A percentile compares a stretch with the other conserved stretches of the same genome.
These are phyloP conservation scores for Hirtodrosophila cameraria DNA, from an alignment of 2,888 invertebrate species.

Conservation along the genomic window DNA sequence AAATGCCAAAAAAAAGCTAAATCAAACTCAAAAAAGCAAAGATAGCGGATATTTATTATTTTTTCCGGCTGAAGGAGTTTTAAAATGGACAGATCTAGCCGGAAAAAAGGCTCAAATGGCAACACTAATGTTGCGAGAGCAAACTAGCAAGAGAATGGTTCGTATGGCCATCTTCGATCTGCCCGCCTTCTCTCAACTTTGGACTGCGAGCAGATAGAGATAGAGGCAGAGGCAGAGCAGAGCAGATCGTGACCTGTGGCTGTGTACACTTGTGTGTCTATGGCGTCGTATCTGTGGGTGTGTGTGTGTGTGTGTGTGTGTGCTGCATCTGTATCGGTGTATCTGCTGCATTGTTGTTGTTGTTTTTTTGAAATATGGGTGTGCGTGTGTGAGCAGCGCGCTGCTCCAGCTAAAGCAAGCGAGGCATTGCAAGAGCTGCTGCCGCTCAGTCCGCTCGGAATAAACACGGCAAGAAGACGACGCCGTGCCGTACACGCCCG, in stretches of 20 bases:
- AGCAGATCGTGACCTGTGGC: constrained; percentile 58
- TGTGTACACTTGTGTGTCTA: constrained; percentile 48
- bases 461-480: constrained; percentile 65
- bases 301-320: constrained; percentile 4
- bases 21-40: too few species aligned
- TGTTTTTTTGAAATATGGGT: constrained; percentile 31
- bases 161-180: constrained; percentile 65
- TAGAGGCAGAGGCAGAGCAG: constrained; percentile 7
- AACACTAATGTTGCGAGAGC: constrained; percentile 18
- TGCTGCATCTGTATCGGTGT: constrained; percentile 10
- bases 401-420: constrained; percentile 67
- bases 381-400: constrained; percentile 43
- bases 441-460: constrained; percentile 62
- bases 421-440: constrained; percentile 61
- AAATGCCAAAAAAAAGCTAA: too few species aligned
- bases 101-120: constrained; percentile 8
- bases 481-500: constrained; percentile 39
- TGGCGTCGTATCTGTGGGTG: constrained; percentile 27
- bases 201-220: constrained; percentile 11
- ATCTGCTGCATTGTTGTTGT: constrained; percentile 27
- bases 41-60: too few species aligned
- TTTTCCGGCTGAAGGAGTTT: too few species aligned
- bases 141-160: constrained; percentile 4
- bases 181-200: constrained; percentile 58
- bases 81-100: too few species aligned